phyloP scores from a whole-genome alignment of 1,140 invertebrate genomes.

The Alviniconcha marisindica region DNA sequence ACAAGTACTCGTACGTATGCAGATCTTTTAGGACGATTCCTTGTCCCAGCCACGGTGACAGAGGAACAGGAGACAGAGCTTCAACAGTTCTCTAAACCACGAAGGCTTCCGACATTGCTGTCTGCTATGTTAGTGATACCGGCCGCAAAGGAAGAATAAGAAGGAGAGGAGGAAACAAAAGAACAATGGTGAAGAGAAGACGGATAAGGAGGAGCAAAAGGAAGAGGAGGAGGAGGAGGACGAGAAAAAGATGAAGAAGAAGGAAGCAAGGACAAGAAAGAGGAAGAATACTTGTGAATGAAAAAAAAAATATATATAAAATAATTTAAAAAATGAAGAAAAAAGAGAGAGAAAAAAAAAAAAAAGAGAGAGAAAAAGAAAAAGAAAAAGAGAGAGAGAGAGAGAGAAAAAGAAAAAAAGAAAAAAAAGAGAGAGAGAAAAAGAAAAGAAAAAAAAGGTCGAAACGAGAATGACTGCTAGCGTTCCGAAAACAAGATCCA shows the following conservation, averaged over 20 bases:
- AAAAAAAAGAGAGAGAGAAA: conserved; percentile 1
- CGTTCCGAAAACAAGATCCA: too few relatives aligned
- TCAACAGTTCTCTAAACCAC: too few relatives aligned
- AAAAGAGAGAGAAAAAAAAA: conserved; percentile 23
- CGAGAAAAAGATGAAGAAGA: conserved; percentile 26
- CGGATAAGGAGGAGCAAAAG: background rate
- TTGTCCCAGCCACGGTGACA: too few relatives aligned
- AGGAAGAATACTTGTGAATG: background rate
- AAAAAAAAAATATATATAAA: conserved; percentile 3
- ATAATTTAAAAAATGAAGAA: background rate
- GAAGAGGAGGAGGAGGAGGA: conserved; percentile 19
- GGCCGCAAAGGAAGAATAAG: conserved; percentile 23
- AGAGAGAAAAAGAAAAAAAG: background rate
- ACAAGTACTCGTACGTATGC: too few relatives aligned
- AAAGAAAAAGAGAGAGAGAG: conserved; percentile 14
- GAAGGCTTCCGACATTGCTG: too few relatives aligned
- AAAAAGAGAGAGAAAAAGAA: conserved; percentile 13
- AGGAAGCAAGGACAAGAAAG: conserved; percentile 26
- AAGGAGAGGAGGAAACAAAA: conserved; percentile 17
- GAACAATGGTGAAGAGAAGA: background rate
- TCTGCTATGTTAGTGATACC: too few relatives aligned
- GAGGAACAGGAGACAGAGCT: too few relatives aligned
- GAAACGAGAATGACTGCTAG: too few relatives aligned
- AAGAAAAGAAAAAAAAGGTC: background rate
- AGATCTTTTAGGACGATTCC: too few relatives aligned